Evolutionary conservation across 2,797 vertebrate genomes (phyloP).

Genomic region (Naso thynnoides): DNA sequence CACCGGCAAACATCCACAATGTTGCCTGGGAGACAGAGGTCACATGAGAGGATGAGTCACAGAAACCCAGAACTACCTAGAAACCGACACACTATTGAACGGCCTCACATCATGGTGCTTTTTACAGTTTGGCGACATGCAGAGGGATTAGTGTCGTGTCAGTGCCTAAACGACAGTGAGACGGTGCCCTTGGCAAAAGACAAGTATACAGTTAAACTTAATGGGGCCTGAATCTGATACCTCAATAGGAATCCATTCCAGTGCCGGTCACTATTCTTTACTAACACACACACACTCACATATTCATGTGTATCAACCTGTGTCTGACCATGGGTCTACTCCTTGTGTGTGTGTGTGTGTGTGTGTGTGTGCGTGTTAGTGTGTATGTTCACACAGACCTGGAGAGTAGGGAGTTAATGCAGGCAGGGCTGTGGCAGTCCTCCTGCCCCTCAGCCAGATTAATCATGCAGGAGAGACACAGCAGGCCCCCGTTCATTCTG

Average conservation of each 20-base stretch:
- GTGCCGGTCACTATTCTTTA: slow-evolving; percentile 33
- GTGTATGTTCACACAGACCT: slow-evolving; percentile 62
- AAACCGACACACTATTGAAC: slow-evolving; percentile 60
- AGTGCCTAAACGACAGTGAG: slow-evolving; percentile 52
- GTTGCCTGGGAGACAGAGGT: slow-evolving; percentile 80
- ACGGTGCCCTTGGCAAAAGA: slow-evolving; percentile 59
- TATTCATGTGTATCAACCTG: slow-evolving; percentile 44
- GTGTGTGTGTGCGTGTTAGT: slow-evolving; percentile 29
- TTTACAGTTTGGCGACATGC: slow-evolving; percentile 50
- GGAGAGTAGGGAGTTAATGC: slow-evolving; percentile 87
- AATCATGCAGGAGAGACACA: slow-evolving; percentile 97
- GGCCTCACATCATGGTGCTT: slow-evolving; percentile 44
- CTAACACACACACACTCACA: slow-evolving; percentile 3
- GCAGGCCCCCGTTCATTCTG: slow-evolving; percentile 92
- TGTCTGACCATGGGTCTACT: slow-evolving; percentile 38
- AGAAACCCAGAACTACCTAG: slow-evolving; percentile 61
- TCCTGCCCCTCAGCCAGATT: slow-evolving; percentile 97
- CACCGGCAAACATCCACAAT: slow-evolving; percentile 69
- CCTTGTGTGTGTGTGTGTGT: slow-evolving; percentile 46
- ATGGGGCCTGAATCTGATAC: slow-evolving; percentile 55
- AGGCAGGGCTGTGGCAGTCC: slow-evolving; percentile 89
- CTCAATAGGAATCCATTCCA: slow-evolving; percentile 50
- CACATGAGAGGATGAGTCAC: slow-evolving; percentile 79
- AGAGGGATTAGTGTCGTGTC: slow-evolving; percentile 62
- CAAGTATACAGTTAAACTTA: slow-evolving; percentile 62